phyloP scores from a whole-genome alignment of 1,140 invertebrate genomes.

The Brachionus asplanchnoidis region DNA sequence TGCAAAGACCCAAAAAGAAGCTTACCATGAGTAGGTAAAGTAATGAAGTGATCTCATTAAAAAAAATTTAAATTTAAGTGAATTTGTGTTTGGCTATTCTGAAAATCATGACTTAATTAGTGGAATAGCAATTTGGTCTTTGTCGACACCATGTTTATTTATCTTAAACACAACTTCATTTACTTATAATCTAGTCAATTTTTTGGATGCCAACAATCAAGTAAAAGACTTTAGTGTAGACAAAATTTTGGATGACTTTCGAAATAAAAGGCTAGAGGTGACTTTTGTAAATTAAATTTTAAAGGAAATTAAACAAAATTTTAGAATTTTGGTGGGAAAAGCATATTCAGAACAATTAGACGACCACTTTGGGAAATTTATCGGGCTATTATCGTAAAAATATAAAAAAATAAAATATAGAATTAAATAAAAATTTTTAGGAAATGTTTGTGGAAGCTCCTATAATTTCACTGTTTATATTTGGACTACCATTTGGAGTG shows the following conservation, averaged over 20 bases:
- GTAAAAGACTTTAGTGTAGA: not conserved
- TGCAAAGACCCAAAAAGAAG: not conserved
- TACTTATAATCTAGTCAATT: not conserved
- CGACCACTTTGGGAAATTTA: slow-evolving; percentile 41
- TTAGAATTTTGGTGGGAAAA: slow-evolving; percentile 7
- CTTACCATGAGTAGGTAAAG: not conserved
- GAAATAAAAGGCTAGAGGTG: not conserved
- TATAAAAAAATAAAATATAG: not conserved
- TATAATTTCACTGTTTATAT: slow-evolving; percentile 31
- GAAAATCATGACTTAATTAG: slow-evolving; percentile 25
- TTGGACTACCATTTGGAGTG: slow-evolving; percentile 9
- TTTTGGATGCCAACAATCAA: not conserved
- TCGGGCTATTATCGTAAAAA: not conserved
- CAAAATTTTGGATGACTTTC: not conserved
- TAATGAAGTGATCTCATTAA: no score
- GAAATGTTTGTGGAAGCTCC: slow-evolving; percentile 42
- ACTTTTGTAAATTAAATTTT: not conserved
- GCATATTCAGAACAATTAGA: not conserved
- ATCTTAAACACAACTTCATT: slow-evolving; percentile 16
- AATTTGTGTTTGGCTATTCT: slow-evolving; percentile 9
- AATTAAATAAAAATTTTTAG: not conserved
- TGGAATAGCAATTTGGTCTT: slow-evolving; percentile 38
- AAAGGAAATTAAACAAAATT: not conserved
- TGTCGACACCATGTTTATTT: slow-evolving; percentile 13
- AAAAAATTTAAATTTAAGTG: not conserved